These are phyloP conservation scores for Autographa gamma DNA, from an alignment of 2,888 invertebrate genomes.

Conservation along the genomic window DNA sequence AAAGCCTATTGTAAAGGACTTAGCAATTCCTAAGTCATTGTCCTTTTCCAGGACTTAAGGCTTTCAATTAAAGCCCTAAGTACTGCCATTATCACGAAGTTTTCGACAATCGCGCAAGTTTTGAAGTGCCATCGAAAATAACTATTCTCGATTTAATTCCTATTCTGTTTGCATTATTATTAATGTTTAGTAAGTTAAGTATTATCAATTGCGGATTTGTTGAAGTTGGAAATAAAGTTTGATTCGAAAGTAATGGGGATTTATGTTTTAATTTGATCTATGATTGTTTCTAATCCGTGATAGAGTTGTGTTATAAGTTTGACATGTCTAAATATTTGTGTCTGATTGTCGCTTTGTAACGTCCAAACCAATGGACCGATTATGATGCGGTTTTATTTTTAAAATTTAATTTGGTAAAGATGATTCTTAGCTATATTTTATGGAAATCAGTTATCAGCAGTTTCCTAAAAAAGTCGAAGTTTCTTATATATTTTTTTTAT, in stretches of 20 bases:
- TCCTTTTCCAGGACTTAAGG: conserved; percentile 14
- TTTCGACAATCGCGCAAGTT: conserved; percentile 16
- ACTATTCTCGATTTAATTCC: conserved; percentile 29
- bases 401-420: too few relatives aligned
- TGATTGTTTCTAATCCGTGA: too few relatives aligned
- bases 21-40: conserved; percentile 18
- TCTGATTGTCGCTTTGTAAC: too few relatives aligned
- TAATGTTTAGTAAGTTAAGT: not conserved
- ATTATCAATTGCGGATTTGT: not conserved
- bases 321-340: too few relatives aligned
- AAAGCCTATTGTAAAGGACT: conserved; percentile 10
- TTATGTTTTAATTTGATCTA: too few relatives aligned
- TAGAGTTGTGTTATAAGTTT: too few relatives aligned
- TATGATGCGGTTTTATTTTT: too few relatives aligned
- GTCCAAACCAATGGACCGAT: too few relatives aligned
- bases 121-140: conserved; percentile 22
- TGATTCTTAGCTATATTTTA: too few relatives aligned
- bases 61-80: conserved; percentile 24
- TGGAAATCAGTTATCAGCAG: too few relatives aligned
- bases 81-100: conserved; percentile 23
- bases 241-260: not conserved
- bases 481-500: too few relatives aligned
- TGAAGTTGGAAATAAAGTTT: not conserved
- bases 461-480: too few relatives aligned
- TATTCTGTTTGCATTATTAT: conserved; percentile 29